phyloP scores from a whole-genome alignment of 2,888 invertebrate genomes.

The Iselma pallidipennis region DNA sequence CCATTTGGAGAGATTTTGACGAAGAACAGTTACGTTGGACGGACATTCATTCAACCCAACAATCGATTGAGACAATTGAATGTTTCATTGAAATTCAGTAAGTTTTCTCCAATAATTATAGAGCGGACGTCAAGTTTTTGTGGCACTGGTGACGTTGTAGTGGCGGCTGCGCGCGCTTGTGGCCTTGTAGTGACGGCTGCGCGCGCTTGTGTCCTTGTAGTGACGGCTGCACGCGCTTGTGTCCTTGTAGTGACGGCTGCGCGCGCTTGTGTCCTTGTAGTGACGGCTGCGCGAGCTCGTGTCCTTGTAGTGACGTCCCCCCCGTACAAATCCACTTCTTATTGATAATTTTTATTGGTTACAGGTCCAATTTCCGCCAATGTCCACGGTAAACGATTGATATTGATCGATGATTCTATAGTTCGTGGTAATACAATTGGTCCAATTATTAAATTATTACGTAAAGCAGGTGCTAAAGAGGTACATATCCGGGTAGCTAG shows the following conservation, averaged over 20 bases:
- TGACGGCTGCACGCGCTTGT: too few relatives aligned
- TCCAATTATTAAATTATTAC: constrained; percentile 89
- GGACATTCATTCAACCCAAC: constrained; percentile 97
- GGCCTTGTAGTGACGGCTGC: too few relatives aligned
- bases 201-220: too few relatives aligned
- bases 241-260: too few relatives aligned
- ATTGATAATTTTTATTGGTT: constrained; percentile 11
- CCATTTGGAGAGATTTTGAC: constrained; percentile 93
- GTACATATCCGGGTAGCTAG: constrained; percentile 97
- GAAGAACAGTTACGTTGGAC: constrained; percentile 95
- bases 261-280: too few relatives aligned
- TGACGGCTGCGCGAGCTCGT: too few relatives aligned
- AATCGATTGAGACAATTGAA: constrained; percentile 86
- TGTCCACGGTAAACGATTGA: constrained; percentile 82
- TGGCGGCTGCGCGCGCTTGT: too few relatives aligned
- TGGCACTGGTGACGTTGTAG: neutral
- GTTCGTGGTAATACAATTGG: constrained; percentile 97
- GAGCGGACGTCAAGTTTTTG: too few relatives aligned
- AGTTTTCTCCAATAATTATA: too few relatives aligned
- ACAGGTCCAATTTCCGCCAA: constrained; percentile 84
- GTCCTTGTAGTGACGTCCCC: too few relatives aligned
- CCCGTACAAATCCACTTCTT: too few relatives aligned
- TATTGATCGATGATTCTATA: constrained; percentile 97
- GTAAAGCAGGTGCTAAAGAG: constrained; percentile 92
- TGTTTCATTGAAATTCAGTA: constrained; percentile 92